Conservation (phyloP, 2,888 invertebrate genomes). For the Ellobium chinense region DNA sequence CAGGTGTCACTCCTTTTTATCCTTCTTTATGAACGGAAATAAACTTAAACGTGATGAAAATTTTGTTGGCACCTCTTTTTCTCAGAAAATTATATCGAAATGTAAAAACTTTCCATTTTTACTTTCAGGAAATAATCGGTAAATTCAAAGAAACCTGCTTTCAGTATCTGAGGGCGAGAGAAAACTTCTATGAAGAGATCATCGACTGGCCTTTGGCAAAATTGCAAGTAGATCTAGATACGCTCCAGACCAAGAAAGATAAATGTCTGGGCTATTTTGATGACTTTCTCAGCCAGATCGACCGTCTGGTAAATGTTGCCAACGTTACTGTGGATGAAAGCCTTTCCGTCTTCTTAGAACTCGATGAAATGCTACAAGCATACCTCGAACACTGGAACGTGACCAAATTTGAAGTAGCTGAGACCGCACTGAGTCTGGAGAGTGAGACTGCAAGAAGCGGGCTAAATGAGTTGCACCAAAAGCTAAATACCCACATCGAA, state of each 20-base stretch:
- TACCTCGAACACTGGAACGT: not conserved
- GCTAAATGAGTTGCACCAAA: not conserved
- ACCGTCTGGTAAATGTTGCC: not conserved
- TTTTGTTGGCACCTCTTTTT: too few relatives aligned
- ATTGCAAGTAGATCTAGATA: not conserved
- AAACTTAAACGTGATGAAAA: too few relatives aligned
- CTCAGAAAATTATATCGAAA: too few relatives aligned
- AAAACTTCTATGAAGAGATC: not conserved
- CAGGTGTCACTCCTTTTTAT: too few relatives aligned
- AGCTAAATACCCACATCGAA: not conserved
- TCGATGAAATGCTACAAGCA: not conserved
- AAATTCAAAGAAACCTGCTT: not conserved
- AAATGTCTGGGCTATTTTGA: not conserved
- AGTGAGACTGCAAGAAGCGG: not conserved
- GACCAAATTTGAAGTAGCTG: slow-evolving; percentile 20
- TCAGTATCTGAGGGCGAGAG: not conserved
- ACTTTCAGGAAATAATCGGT: slow-evolving; percentile 1
- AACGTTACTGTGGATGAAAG: not conserved
- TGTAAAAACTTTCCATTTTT: too few relatives aligned
- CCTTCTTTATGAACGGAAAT: too few relatives aligned
- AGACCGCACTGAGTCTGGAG: not conserved
- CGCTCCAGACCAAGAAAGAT: not conserved
- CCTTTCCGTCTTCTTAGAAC: not conserved
- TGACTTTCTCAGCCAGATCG: not conserved
- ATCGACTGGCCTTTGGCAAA: not conserved